Evolutionary conservation across 2,888 invertebrate genomes (phyloP).

Genomic region (Charanyca ferruginea): DNA sequence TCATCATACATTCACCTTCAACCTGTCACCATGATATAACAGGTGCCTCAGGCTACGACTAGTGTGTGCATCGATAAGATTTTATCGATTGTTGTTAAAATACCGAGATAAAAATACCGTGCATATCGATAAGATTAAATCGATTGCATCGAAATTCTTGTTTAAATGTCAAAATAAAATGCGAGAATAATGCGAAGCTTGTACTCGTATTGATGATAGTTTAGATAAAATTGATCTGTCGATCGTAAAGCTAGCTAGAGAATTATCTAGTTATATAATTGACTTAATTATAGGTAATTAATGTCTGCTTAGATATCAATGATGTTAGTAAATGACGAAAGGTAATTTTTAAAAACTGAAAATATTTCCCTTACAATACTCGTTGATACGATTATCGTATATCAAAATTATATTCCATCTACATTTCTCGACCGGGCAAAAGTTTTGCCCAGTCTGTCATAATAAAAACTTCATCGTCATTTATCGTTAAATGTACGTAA

Average conservation of each 20-base stretch:
- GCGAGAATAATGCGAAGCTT: conserved; percentile 13
- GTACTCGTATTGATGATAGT: conserved; percentile 20
- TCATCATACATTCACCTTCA: conserved; percentile 48
- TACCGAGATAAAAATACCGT: conserved; percentile 34
- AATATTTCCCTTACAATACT: too few species aligned
- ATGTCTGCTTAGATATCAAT: not conserved
- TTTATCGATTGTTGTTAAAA: conserved; percentile 42
- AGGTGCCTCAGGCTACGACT: conserved; percentile 46
- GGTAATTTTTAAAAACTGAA: not conserved
- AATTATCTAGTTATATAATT: conserved; percentile 16
- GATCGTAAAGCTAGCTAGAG: conserved; percentile 6
- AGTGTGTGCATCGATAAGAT: conserved; percentile 39
- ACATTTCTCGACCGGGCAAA: conserved; percentile 9
- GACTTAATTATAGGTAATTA: conserved; percentile 13
- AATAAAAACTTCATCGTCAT: conserved; percentile 37
- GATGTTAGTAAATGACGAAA: not conserved
- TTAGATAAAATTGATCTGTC: conserved; percentile 27
- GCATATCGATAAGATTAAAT: conserved; percentile 47
- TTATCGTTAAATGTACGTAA: conserved; percentile 44
- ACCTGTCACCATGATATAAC: conserved; percentile 45
- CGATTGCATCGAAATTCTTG: conserved; percentile 47
- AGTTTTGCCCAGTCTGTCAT: conserved; percentile 20
- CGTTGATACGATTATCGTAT: conserved; percentile 4
- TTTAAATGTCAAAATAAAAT: conserved; percentile 41
- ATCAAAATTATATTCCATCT: conserved; percentile 4